These are phyloP conservation scores for Nycticryphes semicollaris DNA, from an alignment of 2,113 vertebrate species.

Conservation along the genomic window DNA sequence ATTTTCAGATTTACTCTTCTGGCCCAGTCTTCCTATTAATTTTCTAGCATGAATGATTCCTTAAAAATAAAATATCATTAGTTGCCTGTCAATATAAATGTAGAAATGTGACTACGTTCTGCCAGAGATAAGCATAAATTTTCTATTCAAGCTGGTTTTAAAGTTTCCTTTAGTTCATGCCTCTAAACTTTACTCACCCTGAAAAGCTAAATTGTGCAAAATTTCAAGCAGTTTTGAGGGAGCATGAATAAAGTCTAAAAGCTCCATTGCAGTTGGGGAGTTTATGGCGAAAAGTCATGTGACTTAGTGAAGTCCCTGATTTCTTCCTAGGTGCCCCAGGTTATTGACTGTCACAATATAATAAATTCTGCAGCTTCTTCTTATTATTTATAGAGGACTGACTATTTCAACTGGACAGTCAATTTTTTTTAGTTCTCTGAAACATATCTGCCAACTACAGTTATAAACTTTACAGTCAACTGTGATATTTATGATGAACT, in stretches of 20 bases:
- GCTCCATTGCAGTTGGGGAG: not conserved
- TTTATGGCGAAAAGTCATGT: not conserved
- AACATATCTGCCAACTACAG: not conserved
- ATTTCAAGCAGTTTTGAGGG: not conserved
- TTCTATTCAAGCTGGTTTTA: not conserved
- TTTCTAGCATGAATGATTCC: not conserved
- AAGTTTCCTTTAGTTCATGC: not conserved
- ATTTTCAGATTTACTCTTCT: slow-evolving; percentile 12
- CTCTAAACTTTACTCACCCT: not conserved
- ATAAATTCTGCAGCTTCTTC: not conserved
- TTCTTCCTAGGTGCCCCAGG: not conserved
- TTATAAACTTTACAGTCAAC: not conserved
- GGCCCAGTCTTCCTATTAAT: not conserved
- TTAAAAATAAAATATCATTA: slow-evolving; percentile 11
- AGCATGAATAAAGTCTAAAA: not conserved
- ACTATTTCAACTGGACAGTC: not conserved
- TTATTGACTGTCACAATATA: not conserved
- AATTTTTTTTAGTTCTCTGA: not conserved
- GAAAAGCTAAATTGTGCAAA: not conserved
- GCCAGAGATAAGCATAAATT: not conserved
- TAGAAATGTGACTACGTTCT: not conserved
- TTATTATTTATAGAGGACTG: not conserved
- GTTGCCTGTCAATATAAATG: not conserved
- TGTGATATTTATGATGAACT: not conserved
- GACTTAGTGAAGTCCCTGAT: not conserved